phyloP scores from a whole-genome alignment of 2,113 vertebrate species.

The Spheniscus mendiculus region DNA sequence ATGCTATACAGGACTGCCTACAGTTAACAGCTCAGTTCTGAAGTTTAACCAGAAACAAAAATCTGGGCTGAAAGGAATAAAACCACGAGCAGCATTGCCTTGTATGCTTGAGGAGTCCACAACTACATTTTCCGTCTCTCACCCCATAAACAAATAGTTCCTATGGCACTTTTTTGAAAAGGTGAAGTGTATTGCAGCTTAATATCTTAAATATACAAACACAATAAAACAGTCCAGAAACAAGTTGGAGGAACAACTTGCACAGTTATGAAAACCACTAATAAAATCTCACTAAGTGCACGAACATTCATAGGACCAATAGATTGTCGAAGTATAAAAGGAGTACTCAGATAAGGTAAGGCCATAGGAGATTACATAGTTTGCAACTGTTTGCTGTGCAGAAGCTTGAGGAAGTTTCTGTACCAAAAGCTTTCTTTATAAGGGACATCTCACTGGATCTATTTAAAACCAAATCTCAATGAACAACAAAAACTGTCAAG shows the following conservation, averaged over 20 bases:
- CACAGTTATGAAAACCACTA: neutral
- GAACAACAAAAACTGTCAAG: neutral
- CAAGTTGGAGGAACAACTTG: neutral
- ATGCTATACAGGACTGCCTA: neutral
- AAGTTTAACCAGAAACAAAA: neutral
- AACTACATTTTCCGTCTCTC: neutral
- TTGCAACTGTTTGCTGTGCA: neutral
- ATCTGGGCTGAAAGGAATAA: neutral
- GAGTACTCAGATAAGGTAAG: neutral
- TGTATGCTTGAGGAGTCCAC: neutral
- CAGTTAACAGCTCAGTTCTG: neutral
- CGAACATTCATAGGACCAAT: neutral
- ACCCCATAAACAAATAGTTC: neutral
- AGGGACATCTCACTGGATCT: neutral
- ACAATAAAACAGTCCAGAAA: neutral
- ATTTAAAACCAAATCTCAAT: neutral
- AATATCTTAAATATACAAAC: neutral
- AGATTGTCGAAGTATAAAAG: neutral
- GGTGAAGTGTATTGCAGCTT: neutral
- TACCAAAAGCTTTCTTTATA: neutral
- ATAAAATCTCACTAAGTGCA: neutral
- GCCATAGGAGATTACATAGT: neutral
- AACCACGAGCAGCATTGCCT: neutral
- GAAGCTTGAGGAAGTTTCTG: neutral
- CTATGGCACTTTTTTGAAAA: neutral